Base-by-base conservation (phyloP, 2,113 vertebrate species). In the Larimichthys crocea region DNA sequence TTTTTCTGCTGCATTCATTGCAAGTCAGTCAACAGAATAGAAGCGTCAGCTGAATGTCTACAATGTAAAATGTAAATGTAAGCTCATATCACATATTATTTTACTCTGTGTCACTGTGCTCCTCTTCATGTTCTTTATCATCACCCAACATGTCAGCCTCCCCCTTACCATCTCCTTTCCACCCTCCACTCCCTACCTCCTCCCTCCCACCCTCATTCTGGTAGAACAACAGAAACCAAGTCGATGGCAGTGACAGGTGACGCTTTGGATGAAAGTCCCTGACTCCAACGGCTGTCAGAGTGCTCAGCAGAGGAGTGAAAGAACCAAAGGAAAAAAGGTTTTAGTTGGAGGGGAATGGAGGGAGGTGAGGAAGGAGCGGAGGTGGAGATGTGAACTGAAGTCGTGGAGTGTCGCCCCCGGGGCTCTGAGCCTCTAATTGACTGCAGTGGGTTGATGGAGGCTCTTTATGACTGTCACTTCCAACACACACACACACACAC, bases 391-490 rank as follows among this genome's bases (percentile, higher is more conserved):
- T 84, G 84, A 84, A 83, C 69, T 80, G 72, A 79, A 83, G 74
- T 78, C 44, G 59, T 71, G 73, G 73, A 80, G 81, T 79, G 78
- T 86, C 40, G 10, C 82, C 85, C 75, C 61, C 22, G 8, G 66
- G 83, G 78, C 77, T 77, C 31, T 56, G 68, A 79, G 62, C 60
- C 78, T 89, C 80, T 89, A 84, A 90, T 84, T 89, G 86, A 88
- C 78, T 76, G 77, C 87, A 86, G 72, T 76, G 85, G 78, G 68
- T 80, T 85, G 86, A 86, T 64, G 14, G 48, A 60, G 72, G 78
- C 70, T 74, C 77, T 84, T 80, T 66, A 44, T 83, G 85, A 79
- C 75, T 79, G 78, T 82, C 62, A 82, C 55, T 69, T 53, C 63
- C 29, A 74, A 56, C 31, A 40, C 42, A 65, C 22, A 26, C 35